Conservation (phyloP, 1,140 invertebrate genomes). For the Brachystomella parvula region DNA sequence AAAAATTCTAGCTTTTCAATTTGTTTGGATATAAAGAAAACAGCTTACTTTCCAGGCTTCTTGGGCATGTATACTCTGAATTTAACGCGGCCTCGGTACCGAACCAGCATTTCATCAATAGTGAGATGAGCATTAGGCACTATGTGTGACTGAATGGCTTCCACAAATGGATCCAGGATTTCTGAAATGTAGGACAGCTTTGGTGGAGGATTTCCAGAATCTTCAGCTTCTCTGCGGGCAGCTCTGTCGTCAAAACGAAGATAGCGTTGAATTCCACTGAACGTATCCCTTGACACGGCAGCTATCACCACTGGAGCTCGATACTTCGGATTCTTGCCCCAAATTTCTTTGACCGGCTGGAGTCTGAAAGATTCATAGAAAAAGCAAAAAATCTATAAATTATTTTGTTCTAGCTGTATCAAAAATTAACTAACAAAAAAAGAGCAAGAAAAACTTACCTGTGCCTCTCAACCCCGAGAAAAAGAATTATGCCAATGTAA, state of each 20-base stretch:
- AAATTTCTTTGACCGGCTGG: background rate
- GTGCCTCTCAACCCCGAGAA: background rate
- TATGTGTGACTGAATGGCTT: background rate
- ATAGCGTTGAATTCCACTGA: background rate
- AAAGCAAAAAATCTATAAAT: background rate
- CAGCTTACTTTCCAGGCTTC: slow-evolving; percentile 31
- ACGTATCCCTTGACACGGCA: background rate
- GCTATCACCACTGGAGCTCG: background rate
- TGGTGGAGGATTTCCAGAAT: background rate
- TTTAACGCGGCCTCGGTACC: background rate
- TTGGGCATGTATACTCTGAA: slow-evolving; percentile 15
- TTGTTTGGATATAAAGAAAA: background rate
- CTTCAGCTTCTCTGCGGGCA: background rate
- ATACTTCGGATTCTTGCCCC: background rate
- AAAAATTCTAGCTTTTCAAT: background rate
- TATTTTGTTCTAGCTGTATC: background rate
- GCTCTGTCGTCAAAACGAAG: background rate
- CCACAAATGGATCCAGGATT: background rate
- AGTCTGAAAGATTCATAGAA: background rate
- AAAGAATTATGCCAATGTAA: background rate
- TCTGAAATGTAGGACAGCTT: background rate
- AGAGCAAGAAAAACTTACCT: background rate
- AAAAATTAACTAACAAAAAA: background rate
- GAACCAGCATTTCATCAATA: slow-evolving; percentile 10
- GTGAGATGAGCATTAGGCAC: background rate